phyloP scores from a whole-genome alignment of 30 jellyfish, hydroid and myxozoan genomes.

The Aurelia coerulea region DNA sequence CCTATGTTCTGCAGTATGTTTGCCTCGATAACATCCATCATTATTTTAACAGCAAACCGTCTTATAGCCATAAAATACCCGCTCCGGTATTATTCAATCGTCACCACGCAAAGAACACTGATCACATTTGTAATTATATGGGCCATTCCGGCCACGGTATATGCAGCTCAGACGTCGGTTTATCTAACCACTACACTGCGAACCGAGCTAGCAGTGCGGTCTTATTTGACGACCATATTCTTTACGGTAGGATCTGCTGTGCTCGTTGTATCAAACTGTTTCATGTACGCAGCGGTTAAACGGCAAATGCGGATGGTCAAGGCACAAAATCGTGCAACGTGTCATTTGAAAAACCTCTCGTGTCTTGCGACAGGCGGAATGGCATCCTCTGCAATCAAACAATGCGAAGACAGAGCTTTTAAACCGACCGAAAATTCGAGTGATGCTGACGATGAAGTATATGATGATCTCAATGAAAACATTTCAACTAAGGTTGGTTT shows the following conservation, averaged over 20 bases:
- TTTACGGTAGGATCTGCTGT: constrained; percentile 27
- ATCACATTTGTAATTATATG: constrained; percentile 15
- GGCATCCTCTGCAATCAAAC: no score
- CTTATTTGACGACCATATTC: constrained; percentile 24
- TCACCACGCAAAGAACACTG: constrained; percentile 5
- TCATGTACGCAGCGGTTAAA: constrained; percentile 31
- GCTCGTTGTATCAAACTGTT: constrained; percentile 9
- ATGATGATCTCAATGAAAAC: no score
- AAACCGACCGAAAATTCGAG: no score
- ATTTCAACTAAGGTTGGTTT: no score
- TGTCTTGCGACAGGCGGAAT: no score
- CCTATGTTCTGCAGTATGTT: constrained; percentile 56
- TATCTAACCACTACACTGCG: neutral
- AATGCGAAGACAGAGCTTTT: no score
- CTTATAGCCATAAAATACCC: constrained; percentile 29
- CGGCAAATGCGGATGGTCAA: constrained; percentile 32
- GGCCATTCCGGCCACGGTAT: constrained; percentile 29
- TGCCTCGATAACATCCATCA: constrained; percentile 45
- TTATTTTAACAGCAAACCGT: constrained; percentile 26
- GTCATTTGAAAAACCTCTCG: neutral
- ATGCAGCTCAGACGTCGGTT: constrained; percentile 5
- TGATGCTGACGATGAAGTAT: no score
- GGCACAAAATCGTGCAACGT: constrained; percentile 25
- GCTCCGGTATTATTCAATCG: constrained; percentile 22
- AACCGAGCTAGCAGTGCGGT: constrained; percentile 37